These are phyloP conservation scores for Dolichotis patagonum DNA, from an alignment of 2,113 vertebrate species.

Conservation along the genomic window DNA sequence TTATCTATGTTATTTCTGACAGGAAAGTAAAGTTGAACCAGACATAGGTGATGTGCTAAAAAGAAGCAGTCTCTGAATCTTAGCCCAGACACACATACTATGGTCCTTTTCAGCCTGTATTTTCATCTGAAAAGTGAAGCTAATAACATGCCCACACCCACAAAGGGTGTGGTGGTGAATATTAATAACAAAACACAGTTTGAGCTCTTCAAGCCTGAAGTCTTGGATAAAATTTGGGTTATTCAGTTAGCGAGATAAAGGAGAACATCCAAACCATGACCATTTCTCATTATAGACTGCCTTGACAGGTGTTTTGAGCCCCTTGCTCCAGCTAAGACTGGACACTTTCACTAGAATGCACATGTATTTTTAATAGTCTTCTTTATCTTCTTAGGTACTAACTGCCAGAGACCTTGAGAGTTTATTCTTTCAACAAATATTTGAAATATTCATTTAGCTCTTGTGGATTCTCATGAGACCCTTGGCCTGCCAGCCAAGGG, in stretches of 20 bases:
- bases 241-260: slow-evolving; percentile 72
- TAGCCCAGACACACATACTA: not conserved
- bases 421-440: not conserved
- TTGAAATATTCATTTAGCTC: not conserved
- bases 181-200: slow-evolving; percentile 56
- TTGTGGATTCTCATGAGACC: not conserved
- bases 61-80: slow-evolving; percentile 18
- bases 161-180: slow-evolving; percentile 37
- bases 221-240: slow-evolving; percentile 58
- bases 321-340: not conserved
- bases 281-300: slow-evolving; percentile 62
- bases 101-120: not conserved
- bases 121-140: slow-evolving; percentile 40
- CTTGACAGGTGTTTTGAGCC: slow-evolving; percentile 46
- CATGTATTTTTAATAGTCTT: slow-evolving; percentile 55
- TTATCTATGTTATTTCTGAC: slow-evolving; percentile 45
- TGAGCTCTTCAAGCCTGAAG: slow-evolving; percentile 48
- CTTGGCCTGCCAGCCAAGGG: not conserved
- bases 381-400: slow-evolving; percentile 34
- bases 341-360: slow-evolving; percentile 6
- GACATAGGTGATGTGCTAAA: not conserved
- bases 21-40: not conserved
- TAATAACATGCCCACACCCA: not conserved
- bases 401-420: not conserved
- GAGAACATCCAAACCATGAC: slow-evolving; percentile 22